These are phyloP conservation scores for Parapsyche elsis DNA, from an alignment of 1,140 invertebrate species.

Conservation along the genomic window DNA sequence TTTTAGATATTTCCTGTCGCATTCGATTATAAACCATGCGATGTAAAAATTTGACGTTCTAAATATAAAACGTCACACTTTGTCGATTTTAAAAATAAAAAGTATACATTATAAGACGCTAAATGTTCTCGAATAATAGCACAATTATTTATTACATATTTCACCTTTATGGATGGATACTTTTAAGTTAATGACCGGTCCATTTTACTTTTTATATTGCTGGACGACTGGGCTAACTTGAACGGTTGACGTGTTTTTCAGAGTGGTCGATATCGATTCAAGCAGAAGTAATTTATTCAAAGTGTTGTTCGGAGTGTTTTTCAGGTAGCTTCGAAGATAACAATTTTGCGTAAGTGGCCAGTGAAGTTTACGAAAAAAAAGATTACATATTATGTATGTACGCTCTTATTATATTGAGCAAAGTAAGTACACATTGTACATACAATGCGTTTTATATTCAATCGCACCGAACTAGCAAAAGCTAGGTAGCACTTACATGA, in stretches of 20 bases:
- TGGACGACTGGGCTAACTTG: background rate
- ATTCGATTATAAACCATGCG: background rate
- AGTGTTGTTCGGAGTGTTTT: conserved; percentile 20
- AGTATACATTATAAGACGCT: too few species aligned
- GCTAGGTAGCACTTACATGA: too few species aligned
- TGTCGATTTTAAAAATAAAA: too few species aligned
- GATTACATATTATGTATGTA: background rate
- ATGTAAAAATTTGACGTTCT: background rate
- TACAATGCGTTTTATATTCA: too few species aligned
- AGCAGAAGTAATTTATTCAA: conserved; percentile 40
- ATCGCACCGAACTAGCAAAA: too few species aligned
- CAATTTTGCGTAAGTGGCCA: conserved; percentile 9
- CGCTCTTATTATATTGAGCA: background rate
- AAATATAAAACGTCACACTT: background rate
- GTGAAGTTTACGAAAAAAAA: conserved; percentile 1
- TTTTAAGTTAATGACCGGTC: conserved; percentile 7
- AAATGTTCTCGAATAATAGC: too few species aligned
- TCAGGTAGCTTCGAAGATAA: conserved; percentile 4
- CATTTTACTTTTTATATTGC: background rate
- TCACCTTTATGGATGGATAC: conserved; percentile 11
- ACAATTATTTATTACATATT: conserved; percentile 9
- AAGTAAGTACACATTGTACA: too few species aligned
- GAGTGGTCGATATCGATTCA: conserved; percentile 6
- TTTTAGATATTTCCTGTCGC: conserved; percentile 9
- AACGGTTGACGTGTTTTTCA: background rate